A percentile compares a stretch with the other conserved stretches of the same genome.
phyloP scores from a whole-genome alignment of 2,113 vertebrate species.

The Fregata magnificens region DNA sequence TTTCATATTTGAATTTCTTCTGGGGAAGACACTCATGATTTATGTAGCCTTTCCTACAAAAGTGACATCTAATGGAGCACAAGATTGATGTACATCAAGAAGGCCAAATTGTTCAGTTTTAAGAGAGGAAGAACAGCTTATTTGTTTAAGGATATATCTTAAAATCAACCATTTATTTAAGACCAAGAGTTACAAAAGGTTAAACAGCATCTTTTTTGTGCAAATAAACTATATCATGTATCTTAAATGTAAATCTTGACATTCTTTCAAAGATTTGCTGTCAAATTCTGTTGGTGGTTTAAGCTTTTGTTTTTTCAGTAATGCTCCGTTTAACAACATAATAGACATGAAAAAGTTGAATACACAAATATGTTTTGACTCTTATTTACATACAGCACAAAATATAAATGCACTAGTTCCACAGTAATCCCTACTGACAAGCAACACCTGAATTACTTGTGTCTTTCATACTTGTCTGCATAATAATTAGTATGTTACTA shows the following conservation, averaged over 20 bases:
- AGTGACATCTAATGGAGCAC: conserved; percentile 27
- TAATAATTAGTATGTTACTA: not conserved
- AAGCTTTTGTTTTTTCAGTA: not conserved
- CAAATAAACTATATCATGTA: not conserved
- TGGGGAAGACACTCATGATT: conserved; percentile 24
- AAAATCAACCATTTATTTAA: not conserved
- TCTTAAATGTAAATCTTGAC: not conserved
- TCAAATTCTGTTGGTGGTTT: not conserved
- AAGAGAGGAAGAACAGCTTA: not conserved
- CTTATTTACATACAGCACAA: not conserved
- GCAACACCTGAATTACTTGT: not conserved
- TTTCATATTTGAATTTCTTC: conserved; percentile 33
- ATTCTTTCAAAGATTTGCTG: not conserved
- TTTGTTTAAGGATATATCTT: not conserved
- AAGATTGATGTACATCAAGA: not conserved
- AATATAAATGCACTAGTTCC: not conserved
- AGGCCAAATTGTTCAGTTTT: not conserved
- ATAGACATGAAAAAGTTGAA: not conserved
- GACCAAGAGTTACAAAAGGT: not conserved
- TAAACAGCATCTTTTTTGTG: not conserved
- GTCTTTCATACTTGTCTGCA: not conserved
- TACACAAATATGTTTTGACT: not conserved
- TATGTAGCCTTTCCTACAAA: not conserved
- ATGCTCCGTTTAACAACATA: not conserved
- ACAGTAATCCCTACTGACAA: not conserved